Conservation (phyloP, 2,797 vertebrate genomes). For the Liasis olivaceus region DNA sequence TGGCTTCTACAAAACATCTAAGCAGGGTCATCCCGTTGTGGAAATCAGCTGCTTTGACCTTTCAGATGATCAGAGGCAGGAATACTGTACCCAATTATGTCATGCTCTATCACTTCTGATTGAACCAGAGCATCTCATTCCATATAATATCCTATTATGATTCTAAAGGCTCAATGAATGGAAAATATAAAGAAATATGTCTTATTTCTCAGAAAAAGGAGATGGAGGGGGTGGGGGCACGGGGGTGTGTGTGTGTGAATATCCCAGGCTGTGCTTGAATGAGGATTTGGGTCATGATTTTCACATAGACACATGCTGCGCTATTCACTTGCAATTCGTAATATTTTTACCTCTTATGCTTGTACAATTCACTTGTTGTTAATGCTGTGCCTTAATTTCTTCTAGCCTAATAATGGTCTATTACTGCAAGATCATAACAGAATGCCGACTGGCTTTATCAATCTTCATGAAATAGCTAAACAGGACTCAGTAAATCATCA, state of each 20-base stretch:
- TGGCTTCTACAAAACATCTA: not conserved
- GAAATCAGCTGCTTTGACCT: not conserved
- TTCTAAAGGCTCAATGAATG: not conserved
- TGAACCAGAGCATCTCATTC: not conserved
- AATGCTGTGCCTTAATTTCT: not conserved
- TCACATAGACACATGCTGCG: not conserved
- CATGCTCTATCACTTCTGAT: constrained; percentile 17
- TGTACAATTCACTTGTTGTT: not conserved
- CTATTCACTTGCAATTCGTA: not conserved
- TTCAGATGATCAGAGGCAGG: not conserved
- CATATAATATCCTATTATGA: not conserved
- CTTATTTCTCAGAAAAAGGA: not conserved
- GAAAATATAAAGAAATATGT: not conserved
- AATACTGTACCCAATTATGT: not conserved
- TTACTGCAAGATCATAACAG: not conserved
- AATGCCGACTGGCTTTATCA: not conserved
- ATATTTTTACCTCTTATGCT: not conserved
- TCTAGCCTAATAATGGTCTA: not conserved
- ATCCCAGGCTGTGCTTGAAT: not conserved
- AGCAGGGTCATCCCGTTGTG: not conserved
- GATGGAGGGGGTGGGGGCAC: not conserved
- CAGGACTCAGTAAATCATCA: constrained; percentile 17
- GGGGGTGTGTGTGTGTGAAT: not conserved
- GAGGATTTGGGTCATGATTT: not conserved
- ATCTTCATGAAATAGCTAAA: not conserved